Evolutionary conservation across 2,113 vertebrate species (phyloP).

Genomic region (Nibea albiflora): DNA sequence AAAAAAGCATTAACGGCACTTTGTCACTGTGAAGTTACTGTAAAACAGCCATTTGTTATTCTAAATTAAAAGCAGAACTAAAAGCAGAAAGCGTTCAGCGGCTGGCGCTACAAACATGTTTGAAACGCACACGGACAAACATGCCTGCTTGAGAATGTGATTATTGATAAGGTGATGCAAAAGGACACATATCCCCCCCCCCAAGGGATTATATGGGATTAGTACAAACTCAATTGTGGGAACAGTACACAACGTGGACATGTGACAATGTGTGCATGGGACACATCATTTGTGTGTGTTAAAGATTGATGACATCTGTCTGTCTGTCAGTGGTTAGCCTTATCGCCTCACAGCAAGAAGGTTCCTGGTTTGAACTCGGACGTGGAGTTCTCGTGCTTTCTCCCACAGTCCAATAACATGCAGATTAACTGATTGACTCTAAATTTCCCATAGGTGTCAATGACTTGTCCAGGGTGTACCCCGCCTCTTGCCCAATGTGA

Average conservation of each 20-base stretch:
- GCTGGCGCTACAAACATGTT: constrained; percentile 2
- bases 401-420: too few relatives aligned
- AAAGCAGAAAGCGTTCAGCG: background rate
- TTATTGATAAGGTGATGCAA: background rate
- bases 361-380: too few relatives aligned
- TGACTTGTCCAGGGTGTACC: too few relatives aligned
- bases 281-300: too few relatives aligned
- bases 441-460: too few relatives aligned
- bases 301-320: too few relatives aligned
- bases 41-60: constrained; percentile 15
- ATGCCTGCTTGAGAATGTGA: background rate
- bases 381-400: too few relatives aligned
- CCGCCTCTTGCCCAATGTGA: too few relatives aligned
- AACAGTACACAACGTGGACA: background rate
- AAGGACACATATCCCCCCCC: background rate
- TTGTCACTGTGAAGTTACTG: background rate
- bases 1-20: background rate
- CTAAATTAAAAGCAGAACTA: background rate
- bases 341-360: too few relatives aligned
- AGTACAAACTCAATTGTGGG: background rate
- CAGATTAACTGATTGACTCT: too few relatives aligned
- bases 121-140: background rate
- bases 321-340: too few relatives aligned
- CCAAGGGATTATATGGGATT: background rate
- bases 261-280: too few relatives aligned